Percentiles rank a stretch among this genome's conserved stretches.
These are phyloP conservation scores for Brachyhypopomus gauderio DNA, from an alignment of 2,113 vertebrate species.

Conservation along the genomic window DNA sequence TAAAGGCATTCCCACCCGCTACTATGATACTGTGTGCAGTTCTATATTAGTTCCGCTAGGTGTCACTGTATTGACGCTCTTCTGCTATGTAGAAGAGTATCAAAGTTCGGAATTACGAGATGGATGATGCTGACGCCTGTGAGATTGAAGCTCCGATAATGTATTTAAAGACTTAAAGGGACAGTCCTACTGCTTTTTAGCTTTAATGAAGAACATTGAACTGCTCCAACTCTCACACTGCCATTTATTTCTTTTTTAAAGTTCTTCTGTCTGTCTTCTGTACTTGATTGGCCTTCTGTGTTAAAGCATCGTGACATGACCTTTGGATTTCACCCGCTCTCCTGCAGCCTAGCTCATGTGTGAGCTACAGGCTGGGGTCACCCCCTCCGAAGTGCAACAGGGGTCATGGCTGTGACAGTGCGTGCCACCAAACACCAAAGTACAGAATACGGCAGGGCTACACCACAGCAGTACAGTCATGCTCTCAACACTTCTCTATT, in stretches of 20 bases:
- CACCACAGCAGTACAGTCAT: too few species aligned
- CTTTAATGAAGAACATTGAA: too few species aligned
- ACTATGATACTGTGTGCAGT: background rate
- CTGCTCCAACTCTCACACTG: too few species aligned
- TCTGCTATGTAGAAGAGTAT: background rate
- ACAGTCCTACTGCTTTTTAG: too few species aligned
- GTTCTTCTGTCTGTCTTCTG: constrained; percentile 54
- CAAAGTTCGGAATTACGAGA: constrained; percentile 43
- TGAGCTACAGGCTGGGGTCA: constrained; percentile 67
- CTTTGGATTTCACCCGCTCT: constrained; percentile 68
- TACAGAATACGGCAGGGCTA: too few species aligned
- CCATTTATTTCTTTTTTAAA: too few species aligned
- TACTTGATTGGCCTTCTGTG: constrained; percentile 56
- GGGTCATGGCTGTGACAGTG: too few species aligned
- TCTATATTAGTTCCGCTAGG: constrained; percentile 50
- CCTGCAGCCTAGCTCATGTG: constrained; percentile 64
- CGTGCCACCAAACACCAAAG: too few species aligned
- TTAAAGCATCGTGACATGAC: constrained; percentile 72
- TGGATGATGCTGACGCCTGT: background rate
- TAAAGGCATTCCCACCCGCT: constrained; percentile 17
- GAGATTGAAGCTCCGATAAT: background rate
- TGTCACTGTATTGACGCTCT: constrained; percentile 56
- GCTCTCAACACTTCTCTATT: too few species aligned
- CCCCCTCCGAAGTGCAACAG: too few species aligned
- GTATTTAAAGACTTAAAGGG: too few species aligned